Evolutionary conservation across 2,113 vertebrate species (phyloP).

Genomic region (Natator depressus): DNA sequence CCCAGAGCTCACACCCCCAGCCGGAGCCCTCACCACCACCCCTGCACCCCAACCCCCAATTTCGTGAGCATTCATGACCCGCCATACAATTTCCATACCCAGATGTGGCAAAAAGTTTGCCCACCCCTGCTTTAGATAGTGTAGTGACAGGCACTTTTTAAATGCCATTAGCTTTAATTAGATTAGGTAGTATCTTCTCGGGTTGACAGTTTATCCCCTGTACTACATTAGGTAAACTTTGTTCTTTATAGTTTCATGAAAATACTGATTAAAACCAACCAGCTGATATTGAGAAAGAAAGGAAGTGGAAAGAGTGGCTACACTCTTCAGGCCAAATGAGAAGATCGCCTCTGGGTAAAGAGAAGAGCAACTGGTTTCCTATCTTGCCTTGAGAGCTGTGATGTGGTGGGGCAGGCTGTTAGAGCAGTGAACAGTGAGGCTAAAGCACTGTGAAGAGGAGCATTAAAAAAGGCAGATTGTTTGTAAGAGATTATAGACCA

Average conservation of each 20-base stretch:
- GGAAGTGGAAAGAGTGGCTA: not conserved
- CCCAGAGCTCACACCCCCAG: too few relatives aligned
- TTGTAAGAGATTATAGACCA: fast-evolving
- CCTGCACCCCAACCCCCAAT: too few relatives aligned
- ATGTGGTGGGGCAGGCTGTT: fast-evolving
- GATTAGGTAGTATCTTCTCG: not conserved
- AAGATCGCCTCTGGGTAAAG: fast-evolving
- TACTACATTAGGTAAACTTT: not conserved
- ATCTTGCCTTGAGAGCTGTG: not conserved
- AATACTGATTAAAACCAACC: not conserved
- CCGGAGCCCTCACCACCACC: too few relatives aligned
- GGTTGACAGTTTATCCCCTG: not conserved
- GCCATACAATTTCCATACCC: too few relatives aligned
- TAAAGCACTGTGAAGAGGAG: fast-evolving
- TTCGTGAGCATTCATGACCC: too few relatives aligned
- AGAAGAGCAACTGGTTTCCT: not conserved
- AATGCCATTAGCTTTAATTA: not conserved
- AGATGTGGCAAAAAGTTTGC: too few relatives aligned
- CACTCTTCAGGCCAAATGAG: not conserved
- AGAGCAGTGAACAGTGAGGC: fast-evolving
- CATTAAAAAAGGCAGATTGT: fast-evolving
- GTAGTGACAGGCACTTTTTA: not conserved
- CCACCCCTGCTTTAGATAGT: not conserved
- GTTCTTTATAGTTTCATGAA: not conserved
- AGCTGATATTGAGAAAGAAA: not conserved